Evolutionary conservation across 2,113 vertebrate genomes (phyloP).

Genomic region (Rhinoptilus africanus): DNA sequence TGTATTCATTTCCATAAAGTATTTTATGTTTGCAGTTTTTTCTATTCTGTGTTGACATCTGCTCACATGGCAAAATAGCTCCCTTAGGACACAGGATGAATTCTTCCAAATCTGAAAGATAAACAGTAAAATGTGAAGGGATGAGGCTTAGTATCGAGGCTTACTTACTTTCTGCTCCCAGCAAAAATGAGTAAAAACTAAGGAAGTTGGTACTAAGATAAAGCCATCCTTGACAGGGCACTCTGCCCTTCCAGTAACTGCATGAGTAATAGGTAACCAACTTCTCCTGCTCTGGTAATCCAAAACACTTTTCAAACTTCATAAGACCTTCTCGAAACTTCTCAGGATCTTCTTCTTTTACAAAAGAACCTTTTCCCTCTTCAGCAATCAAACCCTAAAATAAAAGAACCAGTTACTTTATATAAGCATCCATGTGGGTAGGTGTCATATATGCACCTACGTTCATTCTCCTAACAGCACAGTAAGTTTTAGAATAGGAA

Average conservation of each 20-base stretch:
- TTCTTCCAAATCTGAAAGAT: not conserved
- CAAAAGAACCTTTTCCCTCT: slow-evolving; percentile 85
- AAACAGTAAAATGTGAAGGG: not conserved
- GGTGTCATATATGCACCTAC: not conserved
- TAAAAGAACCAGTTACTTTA: not conserved
- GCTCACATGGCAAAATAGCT: not conserved
- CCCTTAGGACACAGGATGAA: not conserved
- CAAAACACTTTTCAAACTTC: slow-evolving; percentile 95
- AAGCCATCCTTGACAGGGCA: slow-evolving; percentile 97
- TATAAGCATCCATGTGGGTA: not conserved
- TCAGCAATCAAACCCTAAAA: slow-evolving; percentile 94
- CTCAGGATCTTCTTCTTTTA: slow-evolving; percentile 92
- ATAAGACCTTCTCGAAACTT: slow-evolving; percentile 92
- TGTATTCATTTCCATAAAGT: not conserved
- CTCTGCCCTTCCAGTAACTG: slow-evolving; percentile 96
- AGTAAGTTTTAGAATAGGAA: not conserved
- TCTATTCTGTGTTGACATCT: not conserved
- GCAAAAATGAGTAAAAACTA: slow-evolving; percentile 95
- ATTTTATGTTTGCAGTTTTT: not conserved
- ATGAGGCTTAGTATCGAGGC: not conserved
- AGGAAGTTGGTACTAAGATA: slow-evolving; percentile 98
- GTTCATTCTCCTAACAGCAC: not conserved
- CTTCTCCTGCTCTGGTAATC: slow-evolving; percentile 89
- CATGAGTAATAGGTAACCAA: slow-evolving; percentile 97
- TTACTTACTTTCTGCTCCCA: slow-evolving; percentile 90